Evolutionary conservation across 2,888 invertebrate species (phyloP).

Genomic region (Halocaridina rubra): DNA sequence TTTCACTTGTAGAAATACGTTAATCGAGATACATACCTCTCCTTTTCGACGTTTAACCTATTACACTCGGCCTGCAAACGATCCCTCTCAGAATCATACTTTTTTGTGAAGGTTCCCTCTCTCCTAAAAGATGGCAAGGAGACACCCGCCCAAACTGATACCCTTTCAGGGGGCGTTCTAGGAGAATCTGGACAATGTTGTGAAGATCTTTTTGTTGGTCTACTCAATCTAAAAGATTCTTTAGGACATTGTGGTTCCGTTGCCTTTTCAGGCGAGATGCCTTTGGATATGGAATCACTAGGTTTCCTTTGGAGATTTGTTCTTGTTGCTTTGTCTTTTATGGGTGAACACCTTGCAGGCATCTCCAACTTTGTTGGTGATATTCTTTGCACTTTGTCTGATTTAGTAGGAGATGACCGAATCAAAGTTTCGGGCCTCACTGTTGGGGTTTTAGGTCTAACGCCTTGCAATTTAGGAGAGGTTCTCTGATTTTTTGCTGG

Average conservation of each 20-base stretch:
- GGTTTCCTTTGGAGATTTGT: not conserved
- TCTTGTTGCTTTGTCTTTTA: not conserved
- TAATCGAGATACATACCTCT: constrained; percentile 39
- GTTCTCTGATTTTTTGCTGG: not conserved
- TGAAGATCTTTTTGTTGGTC: not conserved
- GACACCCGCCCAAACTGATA: constrained; percentile 28
- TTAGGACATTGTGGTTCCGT: not conserved
- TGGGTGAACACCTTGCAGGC: not conserved
- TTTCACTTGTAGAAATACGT: too few species aligned
- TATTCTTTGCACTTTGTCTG: not conserved
- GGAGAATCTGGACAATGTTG: not conserved
- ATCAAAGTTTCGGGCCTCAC: not conserved
- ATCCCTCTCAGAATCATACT: constrained; percentile 46
- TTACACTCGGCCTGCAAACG: constrained; percentile 51
- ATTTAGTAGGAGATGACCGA: not conserved
- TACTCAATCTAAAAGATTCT: not conserved
- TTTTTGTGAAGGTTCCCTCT: constrained; percentile 50
- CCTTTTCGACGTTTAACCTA: constrained; percentile 43
- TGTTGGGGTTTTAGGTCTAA: not conserved
- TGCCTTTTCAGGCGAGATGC: not conserved
- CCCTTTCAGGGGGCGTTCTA: constrained; percentile 10
- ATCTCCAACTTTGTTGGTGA: not conserved
- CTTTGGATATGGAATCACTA: not conserved
- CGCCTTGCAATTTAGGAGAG: not conserved
- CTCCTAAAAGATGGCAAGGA: constrained; percentile 23